A percentile compares a stretch with the other conserved stretches of the same genome.
Evolutionary conservation across 1,140 invertebrate genomes (phyloP).

Genomic region (Camponotus floridanus): DNA sequence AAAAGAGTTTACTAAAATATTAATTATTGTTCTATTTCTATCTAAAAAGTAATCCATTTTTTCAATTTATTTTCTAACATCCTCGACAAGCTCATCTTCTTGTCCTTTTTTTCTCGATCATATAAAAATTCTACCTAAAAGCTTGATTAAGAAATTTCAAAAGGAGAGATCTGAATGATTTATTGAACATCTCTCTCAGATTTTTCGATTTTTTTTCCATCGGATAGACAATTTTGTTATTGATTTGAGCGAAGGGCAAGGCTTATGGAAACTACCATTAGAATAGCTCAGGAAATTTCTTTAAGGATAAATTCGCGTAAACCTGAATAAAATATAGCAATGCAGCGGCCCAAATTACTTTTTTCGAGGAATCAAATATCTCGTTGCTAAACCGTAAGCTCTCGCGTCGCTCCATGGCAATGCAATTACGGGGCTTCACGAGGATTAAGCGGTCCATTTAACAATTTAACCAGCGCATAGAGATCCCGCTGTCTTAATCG

Average conservation of each 20-base stretch:
- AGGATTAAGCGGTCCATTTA: conserved; percentile 57
- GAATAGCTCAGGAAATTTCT: neutral
- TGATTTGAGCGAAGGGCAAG: neutral
- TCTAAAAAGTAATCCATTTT: neutral
- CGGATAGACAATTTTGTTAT: neutral
- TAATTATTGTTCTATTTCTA: neutral
- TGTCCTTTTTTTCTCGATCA: neutral
- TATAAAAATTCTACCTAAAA: neutral
- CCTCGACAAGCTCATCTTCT: neutral
- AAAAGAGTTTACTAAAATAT: neutral
- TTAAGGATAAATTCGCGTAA: neutral
- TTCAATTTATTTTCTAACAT: conserved; percentile 13
- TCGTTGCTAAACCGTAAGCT: conserved; percentile 11
- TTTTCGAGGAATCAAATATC: conserved; percentile 55
- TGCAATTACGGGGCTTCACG: conserved; percentile 44
- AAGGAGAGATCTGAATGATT: neutral
- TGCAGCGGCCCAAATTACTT: conserved; percentile 28
- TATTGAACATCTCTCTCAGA: neutral
- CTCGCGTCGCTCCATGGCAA: conserved; percentile 19
- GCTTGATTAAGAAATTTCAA: neutral
- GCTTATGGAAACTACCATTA: neutral
- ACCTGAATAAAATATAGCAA: neutral
- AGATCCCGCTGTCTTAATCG: conserved; percentile 52
- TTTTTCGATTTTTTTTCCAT: conserved; percentile 7
- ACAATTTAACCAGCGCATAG: conserved; percentile 55